Evolutionary conservation across 2,113 vertebrate species (phyloP).

Genomic region (Lamprologus tigripictilis): DNA sequence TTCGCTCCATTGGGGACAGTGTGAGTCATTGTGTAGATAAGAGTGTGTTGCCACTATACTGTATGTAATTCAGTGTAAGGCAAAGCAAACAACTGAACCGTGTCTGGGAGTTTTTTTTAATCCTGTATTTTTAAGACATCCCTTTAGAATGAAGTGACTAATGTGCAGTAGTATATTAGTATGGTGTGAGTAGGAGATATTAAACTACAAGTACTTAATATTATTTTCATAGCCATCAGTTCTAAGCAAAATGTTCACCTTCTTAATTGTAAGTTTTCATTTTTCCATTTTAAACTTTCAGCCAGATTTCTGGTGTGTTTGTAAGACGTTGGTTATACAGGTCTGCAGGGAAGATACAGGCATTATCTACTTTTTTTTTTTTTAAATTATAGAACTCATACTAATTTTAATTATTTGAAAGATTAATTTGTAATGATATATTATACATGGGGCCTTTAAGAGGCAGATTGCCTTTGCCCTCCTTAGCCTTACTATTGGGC

Average conservation of each 20-base stretch:
- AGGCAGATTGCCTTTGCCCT: background rate
- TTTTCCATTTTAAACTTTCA: background rate
- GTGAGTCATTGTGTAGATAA: slow-evolving; percentile 71
- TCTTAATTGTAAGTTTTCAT: background rate
- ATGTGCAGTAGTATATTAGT: background rate
- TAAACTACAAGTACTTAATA: background rate
- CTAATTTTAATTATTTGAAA: background rate
- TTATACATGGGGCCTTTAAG: background rate
- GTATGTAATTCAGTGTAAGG: background rate
- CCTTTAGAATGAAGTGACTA: background rate
- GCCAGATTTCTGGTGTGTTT: background rate
- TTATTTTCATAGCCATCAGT: background rate
- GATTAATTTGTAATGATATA: background rate
- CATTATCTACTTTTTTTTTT: background rate
- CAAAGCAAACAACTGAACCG: background rate
- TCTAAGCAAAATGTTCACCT: background rate
- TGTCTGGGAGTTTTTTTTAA: background rate
- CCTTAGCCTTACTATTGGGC: background rate
- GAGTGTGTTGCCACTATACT: background rate
- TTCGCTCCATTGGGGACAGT: slow-evolving; percentile 94
- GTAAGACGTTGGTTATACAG: background rate
- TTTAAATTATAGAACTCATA: background rate
- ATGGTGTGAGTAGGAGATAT: background rate
- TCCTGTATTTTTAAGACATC: background rate
- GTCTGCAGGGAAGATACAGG: background rate